These are phyloP conservation scores for Sardinella longiceps DNA, from an alignment of 2,797 vertebrate species.

Conservation along the genomic window DNA sequence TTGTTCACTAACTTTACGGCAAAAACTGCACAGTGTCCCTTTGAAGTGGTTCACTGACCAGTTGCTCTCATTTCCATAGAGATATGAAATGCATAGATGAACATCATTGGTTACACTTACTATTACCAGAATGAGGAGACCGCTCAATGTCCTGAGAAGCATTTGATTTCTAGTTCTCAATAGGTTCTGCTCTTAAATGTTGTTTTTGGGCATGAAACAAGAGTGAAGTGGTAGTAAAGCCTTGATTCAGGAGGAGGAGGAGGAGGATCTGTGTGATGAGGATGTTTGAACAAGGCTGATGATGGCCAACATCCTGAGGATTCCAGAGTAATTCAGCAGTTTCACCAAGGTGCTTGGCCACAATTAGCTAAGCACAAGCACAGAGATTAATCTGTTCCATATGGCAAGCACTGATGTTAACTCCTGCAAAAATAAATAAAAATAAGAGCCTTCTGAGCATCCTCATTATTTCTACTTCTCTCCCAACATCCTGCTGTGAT, in stretches of 20 bases:
- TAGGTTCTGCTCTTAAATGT: neutral
- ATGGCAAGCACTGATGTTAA: neutral
- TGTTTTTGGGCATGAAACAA: neutral
- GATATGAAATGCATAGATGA: neutral
- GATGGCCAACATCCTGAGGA: conserved; percentile 10
- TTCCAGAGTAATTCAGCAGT: conserved; percentile 21
- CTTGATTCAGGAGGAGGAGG: neutral
- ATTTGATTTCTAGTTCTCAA: neutral
- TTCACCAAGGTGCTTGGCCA: neutral
- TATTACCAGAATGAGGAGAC: neutral
- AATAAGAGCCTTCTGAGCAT: conserved; percentile 13
- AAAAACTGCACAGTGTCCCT: no score
- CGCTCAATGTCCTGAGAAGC: neutral
- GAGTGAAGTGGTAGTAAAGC: neutral
- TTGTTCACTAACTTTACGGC: no score
- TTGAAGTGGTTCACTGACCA: no score
- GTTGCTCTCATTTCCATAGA: no score
- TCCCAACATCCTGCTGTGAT: neutral
- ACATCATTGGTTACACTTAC: neutral
- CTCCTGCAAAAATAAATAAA: conserved; percentile 5
- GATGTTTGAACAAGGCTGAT: conserved; percentile 21
- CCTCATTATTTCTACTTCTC: conserved; percentile 5
- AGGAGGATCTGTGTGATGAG: neutral
- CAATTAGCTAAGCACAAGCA: conserved; percentile 5
- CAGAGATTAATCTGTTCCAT: conserved; percentile 1